A percentile compares a stretch with the other conserved stretches of the same genome.
These are phyloP conservation scores for Rhabdornis inornatus DNA, from an alignment of 2,113 vertebrate species.

Conservation along the genomic window DNA sequence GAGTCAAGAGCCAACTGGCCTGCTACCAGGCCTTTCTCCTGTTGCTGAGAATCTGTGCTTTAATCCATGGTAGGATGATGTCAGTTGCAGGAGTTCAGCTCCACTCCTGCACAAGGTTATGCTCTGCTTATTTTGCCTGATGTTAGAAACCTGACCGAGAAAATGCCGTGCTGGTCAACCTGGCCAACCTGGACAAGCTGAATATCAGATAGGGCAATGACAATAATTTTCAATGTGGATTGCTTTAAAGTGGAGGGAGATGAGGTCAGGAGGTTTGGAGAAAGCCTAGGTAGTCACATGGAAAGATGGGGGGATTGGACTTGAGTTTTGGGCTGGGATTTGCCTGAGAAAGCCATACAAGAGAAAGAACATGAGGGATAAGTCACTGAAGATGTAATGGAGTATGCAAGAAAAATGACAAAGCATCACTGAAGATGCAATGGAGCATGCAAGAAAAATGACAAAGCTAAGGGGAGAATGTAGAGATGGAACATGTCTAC, in stretches of 20 bases:
- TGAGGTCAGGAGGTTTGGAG: background rate
- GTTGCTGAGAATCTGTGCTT: background rate
- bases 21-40: background rate
- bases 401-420: background rate
- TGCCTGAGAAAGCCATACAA: fast-evolving
- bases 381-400: background rate
- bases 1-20: background rate
- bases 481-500: background rate
- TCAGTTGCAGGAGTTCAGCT: background rate
- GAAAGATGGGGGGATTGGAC: background rate
- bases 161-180: background rate
- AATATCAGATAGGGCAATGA: background rate
- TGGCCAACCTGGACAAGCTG: background rate
- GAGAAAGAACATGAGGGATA: background rate
- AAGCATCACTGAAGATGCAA: background rate
- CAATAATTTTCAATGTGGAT: background rate
- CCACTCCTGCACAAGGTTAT: background rate
- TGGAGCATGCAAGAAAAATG: background rate
- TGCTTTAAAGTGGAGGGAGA: background rate
- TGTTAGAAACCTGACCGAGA: background rate
- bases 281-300: background rate
- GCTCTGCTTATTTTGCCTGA: background rate
- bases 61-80: background rate
- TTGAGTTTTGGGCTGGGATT: background rate
- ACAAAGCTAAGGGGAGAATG: background rate